Evolutionary conservation across 2,888 invertebrate species (phyloP), one percentile per base, ranked within the genome.

Genomic region (Limnephilus rhombicus): DNA sequence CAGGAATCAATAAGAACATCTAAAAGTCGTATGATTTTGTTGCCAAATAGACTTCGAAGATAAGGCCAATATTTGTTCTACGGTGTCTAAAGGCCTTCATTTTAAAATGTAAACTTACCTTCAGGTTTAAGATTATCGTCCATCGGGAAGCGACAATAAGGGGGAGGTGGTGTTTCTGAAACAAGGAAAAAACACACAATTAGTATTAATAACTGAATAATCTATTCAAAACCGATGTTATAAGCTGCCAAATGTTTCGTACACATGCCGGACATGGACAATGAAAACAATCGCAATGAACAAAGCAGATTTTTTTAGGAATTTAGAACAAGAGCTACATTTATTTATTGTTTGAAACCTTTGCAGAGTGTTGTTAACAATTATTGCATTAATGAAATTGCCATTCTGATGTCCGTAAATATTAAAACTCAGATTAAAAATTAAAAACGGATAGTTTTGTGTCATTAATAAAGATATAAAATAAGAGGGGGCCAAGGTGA

Each of bases 81-180:
- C 53, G 15, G 4, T 68, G 18, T 24, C 7, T 68, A 68, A 68
- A 68, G 0, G 18, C 0, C 0, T 81, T 41, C 93, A 93, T 94
- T 93, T 93, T 88, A 53, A 91, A 94, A 94, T 95, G 97, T 97
- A 95, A 12, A 85, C 85, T 34, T 49, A 98, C 98, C 98, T 97
- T 98, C 98, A 95, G 97, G 97, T 97, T 97, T 97, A 95, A 98
- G 95, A 95, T 96, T 97, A 96, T 97, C 97, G 95, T 97, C 97
- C 97, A 97, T 97, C 94, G 97, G 97, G 96, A 97, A 97, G 95
- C 97, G 97, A 95, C 97, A 97, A 96, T 98, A 98, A 94, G 98
- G 98, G 94, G 98, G 98, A 94, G 98, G 98, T 94, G 98, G 98
- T 94, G 97, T 97, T 96, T 98, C 98, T 98, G 97, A 91, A 97